Conservation (phyloP, 2,888 invertebrate genomes). For the Nomada hirtipes region DNA sequence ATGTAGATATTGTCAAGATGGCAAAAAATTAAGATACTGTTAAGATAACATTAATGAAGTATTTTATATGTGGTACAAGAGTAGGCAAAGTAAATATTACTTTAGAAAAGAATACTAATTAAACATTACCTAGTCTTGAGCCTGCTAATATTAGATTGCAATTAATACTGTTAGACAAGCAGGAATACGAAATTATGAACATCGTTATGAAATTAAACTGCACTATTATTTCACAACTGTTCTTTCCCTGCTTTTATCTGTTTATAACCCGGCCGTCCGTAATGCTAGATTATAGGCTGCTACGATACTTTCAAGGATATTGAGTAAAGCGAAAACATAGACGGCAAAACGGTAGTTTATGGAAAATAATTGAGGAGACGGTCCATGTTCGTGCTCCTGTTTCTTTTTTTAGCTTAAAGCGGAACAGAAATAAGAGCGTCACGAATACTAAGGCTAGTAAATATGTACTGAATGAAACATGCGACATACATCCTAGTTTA, state of each 20-base stretch:
- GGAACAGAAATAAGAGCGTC: background rate
- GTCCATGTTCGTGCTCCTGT: background rate
- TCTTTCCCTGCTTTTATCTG: background rate
- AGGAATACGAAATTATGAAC: background rate
- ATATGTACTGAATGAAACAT: background rate
- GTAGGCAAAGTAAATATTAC: no score
- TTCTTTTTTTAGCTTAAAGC: background rate
- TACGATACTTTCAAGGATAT: constrained; percentile 4
- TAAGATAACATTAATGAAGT: no score
- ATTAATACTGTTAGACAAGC: background rate
- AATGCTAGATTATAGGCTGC: constrained; percentile 6
- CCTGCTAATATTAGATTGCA: background rate
- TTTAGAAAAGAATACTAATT: background rate
- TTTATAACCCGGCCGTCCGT: background rate
- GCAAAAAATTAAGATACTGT: no score
- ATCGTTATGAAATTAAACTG: background rate
- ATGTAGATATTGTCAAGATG: no score
- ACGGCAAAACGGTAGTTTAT: background rate
- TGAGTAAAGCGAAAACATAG: background rate
- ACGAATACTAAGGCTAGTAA: background rate
- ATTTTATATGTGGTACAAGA: no score
- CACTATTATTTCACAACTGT: constrained; percentile 18
- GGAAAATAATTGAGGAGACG: background rate
- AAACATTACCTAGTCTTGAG: background rate
- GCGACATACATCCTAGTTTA: background rate